A percentile compares a stretch with the other conserved stretches of the same genome.
Evolutionary conservation across 2,888 invertebrate genomes (phyloP).

Genomic region (Eupithecia dodoneata): DNA sequence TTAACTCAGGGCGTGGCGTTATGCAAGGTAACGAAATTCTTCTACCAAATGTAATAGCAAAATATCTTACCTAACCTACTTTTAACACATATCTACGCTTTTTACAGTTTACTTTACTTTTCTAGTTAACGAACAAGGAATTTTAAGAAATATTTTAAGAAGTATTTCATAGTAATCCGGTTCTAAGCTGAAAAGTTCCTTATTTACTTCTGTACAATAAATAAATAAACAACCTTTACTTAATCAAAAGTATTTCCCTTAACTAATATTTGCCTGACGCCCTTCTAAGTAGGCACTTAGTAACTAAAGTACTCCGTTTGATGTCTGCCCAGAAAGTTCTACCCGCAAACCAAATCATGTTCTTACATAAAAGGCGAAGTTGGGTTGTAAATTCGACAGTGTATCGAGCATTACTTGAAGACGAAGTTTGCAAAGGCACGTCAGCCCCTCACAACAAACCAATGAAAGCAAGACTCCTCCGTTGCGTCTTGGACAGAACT

Average conservation of each 20-base stretch:
- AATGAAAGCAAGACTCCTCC: conserved; percentile 69
- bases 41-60: not conserved
- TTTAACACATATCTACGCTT: too few relatives aligned
- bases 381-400: conserved; percentile 50
- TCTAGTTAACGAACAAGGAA: too few relatives aligned
- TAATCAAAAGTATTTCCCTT: conserved; percentile 7
- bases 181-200: not conserved
- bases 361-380: conserved; percentile 39
- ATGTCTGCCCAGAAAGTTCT: conserved; percentile 30
- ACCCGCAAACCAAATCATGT: conserved; percentile 30
- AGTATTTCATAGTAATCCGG: too few relatives aligned
- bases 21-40: not conserved
- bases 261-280: conserved; percentile 6
- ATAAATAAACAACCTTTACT: not conserved
- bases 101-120: too few relatives aligned
- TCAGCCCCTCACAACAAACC: conserved; percentile 64
- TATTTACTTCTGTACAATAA: not conserved
- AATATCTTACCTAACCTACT: too few relatives aligned
- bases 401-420: conserved; percentile 52
- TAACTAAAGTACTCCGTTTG: conserved; percentile 20
- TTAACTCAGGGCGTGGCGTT: not conserved
- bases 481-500: conserved; percentile 55
- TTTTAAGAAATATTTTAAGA: too few relatives aligned
- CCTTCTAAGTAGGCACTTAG: conserved; percentile 2
- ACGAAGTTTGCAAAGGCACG: conserved; percentile 64